Evolutionary conservation across 2,797 vertebrate genomes (phyloP), one percentile per base, ranked within the genome.

Genomic region (Nannoperca obscura): DNA sequence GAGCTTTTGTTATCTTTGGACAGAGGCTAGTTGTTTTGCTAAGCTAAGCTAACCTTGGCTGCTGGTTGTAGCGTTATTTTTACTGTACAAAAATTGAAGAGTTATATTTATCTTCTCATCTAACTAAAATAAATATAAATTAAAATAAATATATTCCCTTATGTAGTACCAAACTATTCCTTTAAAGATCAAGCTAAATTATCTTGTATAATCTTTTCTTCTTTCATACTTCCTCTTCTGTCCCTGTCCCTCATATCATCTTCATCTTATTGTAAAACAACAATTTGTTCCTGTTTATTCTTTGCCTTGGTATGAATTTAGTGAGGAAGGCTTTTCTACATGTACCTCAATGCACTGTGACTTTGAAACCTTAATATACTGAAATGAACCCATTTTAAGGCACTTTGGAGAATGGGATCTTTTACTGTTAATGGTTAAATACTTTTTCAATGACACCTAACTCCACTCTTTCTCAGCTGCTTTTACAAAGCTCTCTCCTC

Each of bases 221-320:
- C 34, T 30, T 24, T 47, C 20, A 32, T 32, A 5, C 30, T 32
- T 5, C 30, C 30, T 32, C 30, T 4, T 32, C 30, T 32, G n/a
- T 42, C 8, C 47, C 34, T 7, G 14, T 38, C 19, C 22, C 36
- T 44, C 20, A 32, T 32, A 32, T 54, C 2, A 46, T 52, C 34
- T 40, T 53, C 15, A 32, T 55, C 27, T 53, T 22, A 63, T 32
- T 13, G 52, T 34, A 40, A 74, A 50, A 58, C 19, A 67, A 32
- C 38, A 53, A 19, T 55, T 60, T 49, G 13, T 24, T 22, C 32
- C n/a, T 46, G 38, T 20, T 44, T 65, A 14, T 57, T 67, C 7
- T 68, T 55, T 66, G 27, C 17, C 2, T 10, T 7, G 7, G 17
- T 8, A 38, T 27, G 20, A 57, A 50, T 69, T 4, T 57, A 50